Evolutionary conservation across 2,797 vertebrate species (phyloP).

Genomic region (Sandelia bainsii): DNA sequence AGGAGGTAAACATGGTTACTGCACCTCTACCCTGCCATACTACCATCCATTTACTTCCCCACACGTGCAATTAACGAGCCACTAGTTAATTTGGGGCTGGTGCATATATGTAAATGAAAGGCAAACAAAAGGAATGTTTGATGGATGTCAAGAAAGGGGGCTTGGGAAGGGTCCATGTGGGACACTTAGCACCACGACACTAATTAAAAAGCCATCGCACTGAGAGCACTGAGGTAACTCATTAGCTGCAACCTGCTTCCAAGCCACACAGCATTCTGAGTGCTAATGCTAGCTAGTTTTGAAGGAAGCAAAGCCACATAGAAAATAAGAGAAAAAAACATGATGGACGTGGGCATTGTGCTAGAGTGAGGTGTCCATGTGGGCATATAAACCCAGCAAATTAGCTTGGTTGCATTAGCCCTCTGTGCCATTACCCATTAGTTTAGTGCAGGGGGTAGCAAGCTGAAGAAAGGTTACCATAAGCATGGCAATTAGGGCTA

Average conservation of each 20-base stretch:
- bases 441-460: slow-evolving; percentile 70
- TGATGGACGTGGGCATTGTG: slow-evolving; percentile 74
- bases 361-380: slow-evolving; percentile 62
- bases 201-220: slow-evolving; percentile 87
- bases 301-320: slow-evolving; percentile 47
- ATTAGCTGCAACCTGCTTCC: slow-evolving; percentile 79
- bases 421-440: slow-evolving; percentile 76
- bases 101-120: slow-evolving; percentile 85
- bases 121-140: slow-evolving; percentile 81
- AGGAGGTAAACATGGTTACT: slow-evolving; percentile 83
- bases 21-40: slow-evolving; percentile 63
- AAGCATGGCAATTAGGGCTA: slow-evolving; percentile 81
- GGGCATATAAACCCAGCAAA: slow-evolving; percentile 73
- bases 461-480: slow-evolving; percentile 79
- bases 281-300: slow-evolving; percentile 55
- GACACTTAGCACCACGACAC: slow-evolving; percentile 80
- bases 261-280: slow-evolving; percentile 45
- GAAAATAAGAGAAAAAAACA: slow-evolving; percentile 40
- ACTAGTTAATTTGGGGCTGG: slow-evolving; percentile 81
- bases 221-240: slow-evolving; percentile 79
- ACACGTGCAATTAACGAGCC: slow-evolving; percentile 82
- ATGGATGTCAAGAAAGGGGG: slow-evolving; percentile 78
- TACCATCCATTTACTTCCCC: slow-evolving; percentile 79
- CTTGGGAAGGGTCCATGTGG: slow-evolving; percentile 76
- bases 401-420: slow-evolving; percentile 74